These are phyloP conservation scores for Pavo muticus DNA, from an alignment of 2,113 vertebrate species.

Conservation along the genomic window DNA sequence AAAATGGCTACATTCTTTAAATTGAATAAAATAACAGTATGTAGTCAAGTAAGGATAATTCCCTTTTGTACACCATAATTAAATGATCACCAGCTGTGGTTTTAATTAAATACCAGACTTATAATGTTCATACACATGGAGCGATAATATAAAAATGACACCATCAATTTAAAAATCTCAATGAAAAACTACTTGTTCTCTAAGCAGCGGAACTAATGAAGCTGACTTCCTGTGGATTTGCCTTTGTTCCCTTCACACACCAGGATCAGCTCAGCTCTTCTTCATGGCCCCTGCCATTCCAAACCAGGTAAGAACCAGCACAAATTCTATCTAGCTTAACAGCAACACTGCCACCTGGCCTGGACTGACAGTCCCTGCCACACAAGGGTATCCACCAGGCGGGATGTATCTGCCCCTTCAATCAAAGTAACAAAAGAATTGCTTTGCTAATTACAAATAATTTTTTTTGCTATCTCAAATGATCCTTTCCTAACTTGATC, in stretches of 20 bases:
- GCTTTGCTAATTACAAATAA: not conserved
- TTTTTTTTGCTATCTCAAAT: not conserved
- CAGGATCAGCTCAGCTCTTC: not conserved
- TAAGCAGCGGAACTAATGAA: not conserved
- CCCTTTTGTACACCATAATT: not conserved
- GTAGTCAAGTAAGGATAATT: not conserved
- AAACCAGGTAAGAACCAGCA: not conserved
- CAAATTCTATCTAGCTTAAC: not conserved
- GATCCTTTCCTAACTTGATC: not conserved
- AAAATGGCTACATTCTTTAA: not conserved
- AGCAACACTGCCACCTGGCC: not conserved
- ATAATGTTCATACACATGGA: not conserved
- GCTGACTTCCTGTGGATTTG: not conserved
- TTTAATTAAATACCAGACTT: conserved; percentile 22
- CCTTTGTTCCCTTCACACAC: not conserved
- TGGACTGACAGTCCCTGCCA: not conserved
- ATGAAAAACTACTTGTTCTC: not conserved
- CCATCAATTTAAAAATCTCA: not conserved
- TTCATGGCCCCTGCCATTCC: not conserved
- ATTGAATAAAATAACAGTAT: not conserved
- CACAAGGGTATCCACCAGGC: rapidly evolving
- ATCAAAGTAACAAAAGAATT: not conserved
- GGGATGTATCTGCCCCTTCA: not conserved
- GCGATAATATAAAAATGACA: not conserved
- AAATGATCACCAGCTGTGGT: not conserved